Evolutionary conservation across 2,888 invertebrate genomes (phyloP).

Genomic region (Tortricodes alternella): DNA sequence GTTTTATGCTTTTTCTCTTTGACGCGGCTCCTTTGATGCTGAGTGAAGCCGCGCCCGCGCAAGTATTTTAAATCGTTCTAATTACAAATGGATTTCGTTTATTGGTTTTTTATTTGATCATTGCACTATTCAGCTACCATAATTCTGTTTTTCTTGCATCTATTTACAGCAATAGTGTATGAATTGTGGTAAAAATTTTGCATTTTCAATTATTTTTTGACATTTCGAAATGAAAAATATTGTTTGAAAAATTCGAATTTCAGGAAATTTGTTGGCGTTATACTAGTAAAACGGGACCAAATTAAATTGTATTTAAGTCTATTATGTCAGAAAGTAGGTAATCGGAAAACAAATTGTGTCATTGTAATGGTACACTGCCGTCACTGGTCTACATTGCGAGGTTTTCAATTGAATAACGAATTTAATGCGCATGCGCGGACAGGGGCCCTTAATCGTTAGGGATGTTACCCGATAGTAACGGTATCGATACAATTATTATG

Average conservation of each 20-base stretch:
- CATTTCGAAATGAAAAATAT: no score
- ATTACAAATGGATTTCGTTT: conserved; percentile 18
- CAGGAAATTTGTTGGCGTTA: no score
- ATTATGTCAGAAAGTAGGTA: conserved; percentile 18
- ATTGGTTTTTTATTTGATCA: background rate
- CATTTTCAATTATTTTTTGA: no score
- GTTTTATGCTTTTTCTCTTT: conserved; percentile 50
- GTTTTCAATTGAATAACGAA: conserved; percentile 78
- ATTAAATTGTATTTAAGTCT: background rate
- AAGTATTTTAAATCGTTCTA: conserved; percentile 18
- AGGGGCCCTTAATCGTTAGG: conserved; percentile 54
- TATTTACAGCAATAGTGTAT: no score
- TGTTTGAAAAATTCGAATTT: no score
- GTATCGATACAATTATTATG: conserved; percentile 6
- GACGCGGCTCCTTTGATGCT: conserved; percentile 41
- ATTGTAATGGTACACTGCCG: conserved; percentile 47
- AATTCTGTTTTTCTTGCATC: no score
- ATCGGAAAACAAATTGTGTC: conserved; percentile 36
- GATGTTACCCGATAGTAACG: conserved; percentile 27
- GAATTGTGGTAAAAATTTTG: no score
- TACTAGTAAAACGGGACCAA: no score
- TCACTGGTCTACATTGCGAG: conserved; percentile 65
- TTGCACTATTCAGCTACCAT: background rate
- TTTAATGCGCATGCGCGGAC: conserved; percentile 59
- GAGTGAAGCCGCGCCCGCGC: conserved; percentile 24